These are phyloP conservation scores for Sarotherodon lohbergeri DNA, from an alignment of 2,113 vertebrate genomes.

Conservation along the genomic window DNA sequence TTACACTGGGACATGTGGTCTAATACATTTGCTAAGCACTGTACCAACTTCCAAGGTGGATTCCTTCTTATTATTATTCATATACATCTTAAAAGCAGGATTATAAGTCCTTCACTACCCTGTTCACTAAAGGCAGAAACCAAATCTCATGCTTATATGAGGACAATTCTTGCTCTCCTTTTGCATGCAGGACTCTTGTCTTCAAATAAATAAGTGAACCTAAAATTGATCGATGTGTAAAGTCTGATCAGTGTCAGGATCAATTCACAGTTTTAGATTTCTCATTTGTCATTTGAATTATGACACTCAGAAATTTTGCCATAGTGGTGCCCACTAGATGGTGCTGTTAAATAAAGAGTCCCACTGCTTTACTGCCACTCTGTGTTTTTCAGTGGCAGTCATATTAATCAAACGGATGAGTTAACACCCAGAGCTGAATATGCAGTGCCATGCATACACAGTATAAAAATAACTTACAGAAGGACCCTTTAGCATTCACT, in stretches of 20 bases:
- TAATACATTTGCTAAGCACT: not conserved
- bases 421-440: slow-evolving; percentile 13
- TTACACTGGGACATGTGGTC: not conserved
- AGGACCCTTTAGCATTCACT: slow-evolving; percentile 6
- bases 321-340: slow-evolving; percentile 41
- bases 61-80: not conserved
- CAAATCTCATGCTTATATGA: not conserved
- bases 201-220: not conserved
- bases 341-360: slow-evolving; percentile 17
- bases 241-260: not conserved
- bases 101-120: not conserved
- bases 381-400: not conserved
- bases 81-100: not conserved
- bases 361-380: not conserved
- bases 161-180: not conserved
- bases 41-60: not conserved
- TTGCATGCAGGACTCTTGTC: not conserved
- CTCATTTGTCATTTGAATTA: not conserved
- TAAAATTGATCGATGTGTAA: not conserved
- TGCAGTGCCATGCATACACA: not conserved
- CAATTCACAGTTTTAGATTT: not conserved
- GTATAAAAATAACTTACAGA: slow-evolving; percentile 22
- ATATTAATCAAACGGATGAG: slow-evolving; percentile 7
- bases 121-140: not conserved
- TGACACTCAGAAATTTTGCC: not conserved